Percentiles rank a stretch among this genome's conserved stretches.
Evolutionary conservation across 2,888 invertebrate species (phyloP).

Genomic region (Carabus problematicus): DNA sequence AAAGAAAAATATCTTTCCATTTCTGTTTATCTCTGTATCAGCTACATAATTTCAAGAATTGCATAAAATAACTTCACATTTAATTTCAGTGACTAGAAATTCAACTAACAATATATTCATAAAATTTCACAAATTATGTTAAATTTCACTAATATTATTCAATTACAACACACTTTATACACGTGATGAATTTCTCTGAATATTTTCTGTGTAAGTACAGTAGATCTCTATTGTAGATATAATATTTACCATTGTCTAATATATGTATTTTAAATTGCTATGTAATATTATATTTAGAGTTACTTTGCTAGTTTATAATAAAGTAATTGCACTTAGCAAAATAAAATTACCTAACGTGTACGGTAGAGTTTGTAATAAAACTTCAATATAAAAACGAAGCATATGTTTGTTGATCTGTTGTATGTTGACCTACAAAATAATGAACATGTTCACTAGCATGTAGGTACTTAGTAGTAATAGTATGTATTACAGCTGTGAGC

Average conservation of each 20-base stretch:
- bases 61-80: constrained; percentile 32
- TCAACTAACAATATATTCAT: constrained; percentile 40
- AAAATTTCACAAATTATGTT: constrained; percentile 34
- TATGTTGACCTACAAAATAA: constrained; percentile 10
- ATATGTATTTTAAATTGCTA: constrained; percentile 39
- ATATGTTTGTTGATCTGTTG: constrained; percentile 23
- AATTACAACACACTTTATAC: constrained; percentile 41
- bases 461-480: constrained; percentile 20
- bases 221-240: constrained; percentile 34
- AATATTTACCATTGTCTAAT: constrained; percentile 18
- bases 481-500: constrained; percentile 32
- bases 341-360: constrained; percentile 40
- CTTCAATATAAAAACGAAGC: constrained; percentile 40
- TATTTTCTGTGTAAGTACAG: constrained; percentile 38
- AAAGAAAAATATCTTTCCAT: constrained; percentile 23
- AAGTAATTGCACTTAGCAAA: constrained; percentile 42
- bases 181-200: constrained; percentile 16
- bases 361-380: constrained; percentile 33
- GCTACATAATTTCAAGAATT: constrained; percentile 28
- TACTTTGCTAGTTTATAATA: constrained; percentile 37
- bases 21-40: constrained; percentile 24
- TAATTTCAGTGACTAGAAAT: constrained; percentile 42
- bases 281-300: constrained; percentile 41
- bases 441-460: constrained; percentile 22
- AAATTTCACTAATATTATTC: constrained; percentile 34